Conservation (phyloP, 2,113 vertebrate species). For the Cynopterus brachyotis region DNA sequence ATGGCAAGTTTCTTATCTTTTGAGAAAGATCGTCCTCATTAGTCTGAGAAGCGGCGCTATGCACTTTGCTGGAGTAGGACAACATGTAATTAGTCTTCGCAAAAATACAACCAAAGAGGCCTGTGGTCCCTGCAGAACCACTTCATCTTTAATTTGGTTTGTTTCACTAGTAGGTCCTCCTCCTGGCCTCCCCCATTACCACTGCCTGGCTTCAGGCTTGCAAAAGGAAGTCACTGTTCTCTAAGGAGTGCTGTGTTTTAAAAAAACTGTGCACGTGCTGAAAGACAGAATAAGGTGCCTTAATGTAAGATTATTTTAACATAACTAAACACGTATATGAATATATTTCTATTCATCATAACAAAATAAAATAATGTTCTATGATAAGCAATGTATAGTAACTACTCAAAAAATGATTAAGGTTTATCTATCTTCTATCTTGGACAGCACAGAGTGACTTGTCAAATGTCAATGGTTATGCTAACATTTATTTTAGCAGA, state of each 20-base stretch:
- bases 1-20: slow-evolving; percentile 44
- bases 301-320: background rate
- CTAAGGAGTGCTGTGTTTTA: background rate
- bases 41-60: background rate
- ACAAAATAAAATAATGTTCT: background rate
- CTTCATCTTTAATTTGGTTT: slow-evolving; percentile 12
- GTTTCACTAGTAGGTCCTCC: background rate
- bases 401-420: slow-evolving; percentile 33
- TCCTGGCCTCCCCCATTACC: background rate
- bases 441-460: slow-evolving; percentile 29
- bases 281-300: background rate
- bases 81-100: background rate
- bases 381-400: slow-evolving; percentile 17
- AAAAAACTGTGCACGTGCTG: background rate
- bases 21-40: background rate
- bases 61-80: background rate
- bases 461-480: slow-evolving; percentile 60
- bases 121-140: background rate
- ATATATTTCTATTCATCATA: background rate
- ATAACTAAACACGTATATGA: background rate
- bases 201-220: background rate
- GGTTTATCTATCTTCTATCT: background rate
- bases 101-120: background rate
- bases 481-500: slow-evolving; percentile 67
- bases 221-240: background rate